Evolutionary conservation across 2,113 vertebrate genomes (phyloP), one percentile per base, ranked within the genome.

Genomic region (Ciconia stormi): DNA sequence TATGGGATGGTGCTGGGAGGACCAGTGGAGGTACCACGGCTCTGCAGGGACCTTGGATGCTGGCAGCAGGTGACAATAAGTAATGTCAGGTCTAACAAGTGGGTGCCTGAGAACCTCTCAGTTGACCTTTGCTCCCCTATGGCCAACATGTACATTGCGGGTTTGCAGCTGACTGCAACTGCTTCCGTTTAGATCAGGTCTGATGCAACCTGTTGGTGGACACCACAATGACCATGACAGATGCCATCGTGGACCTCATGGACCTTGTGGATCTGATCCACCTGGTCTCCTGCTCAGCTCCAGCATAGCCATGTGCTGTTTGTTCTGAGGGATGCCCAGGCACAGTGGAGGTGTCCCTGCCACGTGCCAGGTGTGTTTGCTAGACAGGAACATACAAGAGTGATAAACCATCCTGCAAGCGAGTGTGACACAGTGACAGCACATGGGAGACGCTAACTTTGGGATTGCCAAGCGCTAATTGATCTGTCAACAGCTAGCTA

Each of bases 391-490:
- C 0, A 0, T 10, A 38, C 29, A 29, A 16, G 27, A 83, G 25
- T 18, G 34, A 53, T 20, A n/a, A 72, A 49, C 32, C 13, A 10
- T 19, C 67, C 82, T 30, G 14, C 29, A 58, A 79, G 50, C 2
- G 8, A 82, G 66, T 2, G 25, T 3, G 10, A 29, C 59, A 67
- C 29, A 26, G 61, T 8, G 63, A 32, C 47, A 90, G 56, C 74
- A 63, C 0, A 0, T 15, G 22, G 40, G 30, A 0, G 3, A 63
- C 0, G 1, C 34, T 42, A 34, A 62, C 22, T 32, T 63, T 11
- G 4, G 49, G 38, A 83, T 19, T 27, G 82, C 55, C 49, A 63
- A 53, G 82, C 0, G 4, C 67, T 93, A 90, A 93, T 7, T 79
- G 82, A 82, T 53, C 66, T 93, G 78, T 74, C 82, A 83, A 70